Evolutionary conservation across 2,113 vertebrate genomes (phyloP), one percentile per base, ranked within the genome.

Genomic region (Zapornia atra): DNA sequence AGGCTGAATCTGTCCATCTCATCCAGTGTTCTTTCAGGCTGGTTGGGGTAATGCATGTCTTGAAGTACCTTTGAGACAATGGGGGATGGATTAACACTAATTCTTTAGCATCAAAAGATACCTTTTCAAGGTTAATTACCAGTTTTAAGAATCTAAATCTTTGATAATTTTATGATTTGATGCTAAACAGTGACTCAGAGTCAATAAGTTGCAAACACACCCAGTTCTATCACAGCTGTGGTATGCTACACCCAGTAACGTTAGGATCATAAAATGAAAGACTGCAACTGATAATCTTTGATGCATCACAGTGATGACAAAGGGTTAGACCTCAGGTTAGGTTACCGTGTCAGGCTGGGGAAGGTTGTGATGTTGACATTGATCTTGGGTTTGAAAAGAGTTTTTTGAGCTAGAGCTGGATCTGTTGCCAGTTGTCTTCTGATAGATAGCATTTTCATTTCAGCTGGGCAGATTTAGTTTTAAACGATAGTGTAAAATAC

Each of bases 1-100:
- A 36, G 98, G 98, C 59, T 97, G 96, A 99, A 99, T 84, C 98
- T 98, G 86, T 99, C 98, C 59, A 98, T 99, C 98, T 98, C 98
- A 83, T 98, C 98, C 82, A 98, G 98, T 64, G 98, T 94, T 88
- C 98, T 98, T 83, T 97, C 98, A 50, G 99, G 98, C 81, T 99
- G 98, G 96, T 98, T 97, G 98, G 21, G 98, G 98, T 83, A 99
- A 97, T 93, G 98, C 98, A 91, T 99, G 98, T 98, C 98, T 94
- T 98, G 96, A 93, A 99, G 98, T 26, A 99, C 98, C 98, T 99
- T 71, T 57, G 61, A 82, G 64, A 80, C 82, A 36, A 59, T 90
- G 87, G 36, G 44, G 54, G 63, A 65, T 64, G 65, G 80, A 80
- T 64, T 68, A 77, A 54, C 51, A 33, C 22, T 56, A 91, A 77